phyloP scores from a whole-genome alignment of 2,888 invertebrate genomes.

The Latrodectus elegans region DNA sequence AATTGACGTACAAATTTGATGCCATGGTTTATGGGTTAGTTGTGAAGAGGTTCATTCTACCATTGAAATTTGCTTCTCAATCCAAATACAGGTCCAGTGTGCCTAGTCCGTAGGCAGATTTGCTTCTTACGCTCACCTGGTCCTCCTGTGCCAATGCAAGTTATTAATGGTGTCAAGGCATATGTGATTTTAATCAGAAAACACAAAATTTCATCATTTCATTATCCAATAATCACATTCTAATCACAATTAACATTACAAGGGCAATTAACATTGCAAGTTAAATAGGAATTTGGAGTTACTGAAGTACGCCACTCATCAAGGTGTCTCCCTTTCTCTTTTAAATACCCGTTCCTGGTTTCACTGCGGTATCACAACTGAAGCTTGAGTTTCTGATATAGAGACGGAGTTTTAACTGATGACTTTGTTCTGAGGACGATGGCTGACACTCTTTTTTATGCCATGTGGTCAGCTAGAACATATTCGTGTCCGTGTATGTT shows the following conservation, averaged over 20 bases:
- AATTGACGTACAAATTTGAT: conserved; percentile 1
- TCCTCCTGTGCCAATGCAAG: neutral
- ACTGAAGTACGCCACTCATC: too few relatives aligned
- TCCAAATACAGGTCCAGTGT: conserved; percentile 10
- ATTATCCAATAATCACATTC: neutral
- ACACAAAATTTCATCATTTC: conserved; percentile 6
- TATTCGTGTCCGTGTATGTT: too few relatives aligned
- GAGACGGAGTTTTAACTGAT: too few relatives aligned
- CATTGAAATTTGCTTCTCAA: conserved; percentile 18
- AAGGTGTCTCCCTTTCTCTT: too few relatives aligned
- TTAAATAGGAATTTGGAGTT: too few relatives aligned
- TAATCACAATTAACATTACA: neutral
- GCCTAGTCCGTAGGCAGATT: conserved; percentile 13
- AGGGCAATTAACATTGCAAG: neutral
- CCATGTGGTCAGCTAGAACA: too few relatives aligned
- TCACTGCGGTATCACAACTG: too few relatives aligned
- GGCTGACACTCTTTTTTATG: too few relatives aligned
- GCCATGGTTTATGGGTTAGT: neutral
- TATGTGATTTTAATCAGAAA: conserved; percentile 6
- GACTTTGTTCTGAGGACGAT: too few relatives aligned
- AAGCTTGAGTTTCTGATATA: too few relatives aligned
- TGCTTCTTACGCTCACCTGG: conserved; percentile 5
- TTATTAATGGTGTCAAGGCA: conserved; percentile 14
- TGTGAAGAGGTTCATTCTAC: neutral
- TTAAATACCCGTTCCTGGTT: too few relatives aligned